These are phyloP conservation scores for Climacteris rufus DNA, from an alignment of 2,113 vertebrate genomes.

Conservation along the genomic window DNA sequence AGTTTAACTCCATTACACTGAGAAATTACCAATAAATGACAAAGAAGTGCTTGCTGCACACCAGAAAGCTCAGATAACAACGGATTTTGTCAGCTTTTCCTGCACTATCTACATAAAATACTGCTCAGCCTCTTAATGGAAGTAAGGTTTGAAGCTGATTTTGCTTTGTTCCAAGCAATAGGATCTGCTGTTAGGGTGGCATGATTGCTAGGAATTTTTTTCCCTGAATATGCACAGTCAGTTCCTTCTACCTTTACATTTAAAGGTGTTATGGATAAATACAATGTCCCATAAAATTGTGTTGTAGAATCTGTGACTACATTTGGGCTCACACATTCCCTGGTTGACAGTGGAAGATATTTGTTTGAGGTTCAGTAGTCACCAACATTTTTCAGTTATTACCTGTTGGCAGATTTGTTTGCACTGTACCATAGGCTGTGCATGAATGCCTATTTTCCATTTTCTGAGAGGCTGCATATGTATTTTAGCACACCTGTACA, in stretches of 20 bases:
- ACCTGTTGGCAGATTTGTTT: neutral
- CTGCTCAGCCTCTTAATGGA: neutral
- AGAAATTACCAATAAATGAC: neutral
- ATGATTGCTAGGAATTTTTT: neutral
- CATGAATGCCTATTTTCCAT: neutral
- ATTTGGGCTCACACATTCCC: neutral
- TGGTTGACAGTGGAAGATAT: neutral
- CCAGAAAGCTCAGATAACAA: neutral
- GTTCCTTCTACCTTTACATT: neutral
- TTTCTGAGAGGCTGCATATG: neutral
- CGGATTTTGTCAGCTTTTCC: neutral
- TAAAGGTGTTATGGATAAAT: neutral
- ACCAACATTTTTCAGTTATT: neutral
- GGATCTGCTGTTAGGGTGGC: accelerated
- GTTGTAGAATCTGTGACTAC: neutral
- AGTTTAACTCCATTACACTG: neutral
- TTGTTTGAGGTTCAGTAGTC: neutral
- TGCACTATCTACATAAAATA: neutral
- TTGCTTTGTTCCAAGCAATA: neutral
- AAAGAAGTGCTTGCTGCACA: neutral
- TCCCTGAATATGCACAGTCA: neutral
- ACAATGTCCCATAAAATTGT: neutral
- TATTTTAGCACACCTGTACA: neutral
- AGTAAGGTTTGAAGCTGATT: neutral
- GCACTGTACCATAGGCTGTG: neutral